A percentile compares a stretch with the other conserved stretches of the same genome.
phyloP scores from a whole-genome alignment of 1,140 invertebrate genomes.

The Rhagoletis pomonella region DNA sequence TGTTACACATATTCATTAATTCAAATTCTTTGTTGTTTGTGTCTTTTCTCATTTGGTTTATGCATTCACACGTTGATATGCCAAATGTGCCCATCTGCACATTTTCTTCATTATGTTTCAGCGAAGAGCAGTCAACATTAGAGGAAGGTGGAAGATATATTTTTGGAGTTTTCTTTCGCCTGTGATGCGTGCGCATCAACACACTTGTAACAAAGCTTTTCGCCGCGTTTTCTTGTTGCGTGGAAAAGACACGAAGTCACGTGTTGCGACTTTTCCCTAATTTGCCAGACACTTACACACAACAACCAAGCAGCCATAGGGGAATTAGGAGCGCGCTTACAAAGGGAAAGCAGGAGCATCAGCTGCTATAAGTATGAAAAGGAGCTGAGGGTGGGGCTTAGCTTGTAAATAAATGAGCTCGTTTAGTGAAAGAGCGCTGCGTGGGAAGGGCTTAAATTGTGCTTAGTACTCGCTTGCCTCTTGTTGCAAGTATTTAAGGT shows the following conservation, averaged over 20 bases:
- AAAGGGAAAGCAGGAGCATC: background rate
- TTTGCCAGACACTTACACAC: conserved; percentile 50
- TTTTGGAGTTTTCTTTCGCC: no score
- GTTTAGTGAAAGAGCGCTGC: background rate
- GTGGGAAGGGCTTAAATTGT: background rate
- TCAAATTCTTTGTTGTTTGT: conserved; percentile 4
- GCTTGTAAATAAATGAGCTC: background rate
- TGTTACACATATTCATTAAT: background rate
- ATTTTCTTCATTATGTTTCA: conserved; percentile 41
- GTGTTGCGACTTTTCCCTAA: conserved; percentile 47
- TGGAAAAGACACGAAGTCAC: conserved; percentile 52
- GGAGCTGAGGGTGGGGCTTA: background rate
- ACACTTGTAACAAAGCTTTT: background rate
- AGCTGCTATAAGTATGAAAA: background rate
- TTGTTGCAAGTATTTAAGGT: background rate
- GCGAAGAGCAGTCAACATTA: no score
- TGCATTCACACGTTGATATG: conserved; percentile 28
- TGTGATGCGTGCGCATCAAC: no score
- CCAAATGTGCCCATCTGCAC: conserved; percentile 39
- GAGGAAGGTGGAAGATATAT: no score
- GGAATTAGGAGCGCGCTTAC: background rate
- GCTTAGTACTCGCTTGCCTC: background rate
- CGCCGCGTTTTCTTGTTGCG: conserved; percentile 42
- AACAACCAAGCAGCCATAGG: background rate
- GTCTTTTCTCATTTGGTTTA: background rate